These are phyloP conservation scores for Menidia beryllina DNA, from an alignment of 2,113 vertebrate species.

Conservation along the genomic window DNA sequence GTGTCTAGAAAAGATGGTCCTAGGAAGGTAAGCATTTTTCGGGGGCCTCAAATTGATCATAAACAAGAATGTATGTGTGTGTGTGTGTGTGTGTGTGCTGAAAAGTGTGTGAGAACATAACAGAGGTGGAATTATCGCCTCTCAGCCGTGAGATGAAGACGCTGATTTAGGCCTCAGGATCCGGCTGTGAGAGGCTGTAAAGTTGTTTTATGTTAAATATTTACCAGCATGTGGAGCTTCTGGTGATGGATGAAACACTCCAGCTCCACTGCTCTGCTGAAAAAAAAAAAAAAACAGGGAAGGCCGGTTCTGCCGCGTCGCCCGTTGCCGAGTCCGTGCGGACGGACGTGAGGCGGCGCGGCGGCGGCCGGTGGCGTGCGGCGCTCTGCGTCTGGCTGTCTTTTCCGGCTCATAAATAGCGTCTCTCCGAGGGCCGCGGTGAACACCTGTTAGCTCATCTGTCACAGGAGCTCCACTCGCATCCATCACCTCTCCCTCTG, in stretches of 20 bases:
- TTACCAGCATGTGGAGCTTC: neutral
- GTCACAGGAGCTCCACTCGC: slow-evolving; percentile 76
- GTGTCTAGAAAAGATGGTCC: too few species aligned
- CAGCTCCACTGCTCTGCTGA: neutral
- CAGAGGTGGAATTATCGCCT: neutral
- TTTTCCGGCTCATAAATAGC: slow-evolving; percentile 79
- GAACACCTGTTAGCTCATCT: slow-evolving; percentile 82
- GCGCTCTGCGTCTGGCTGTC: slow-evolving; percentile 75
- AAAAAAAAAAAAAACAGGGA: neutral
- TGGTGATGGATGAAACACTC: slow-evolving; percentile 3
- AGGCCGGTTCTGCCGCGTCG: slow-evolving; percentile 13
- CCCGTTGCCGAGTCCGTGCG: slow-evolving; percentile 38
- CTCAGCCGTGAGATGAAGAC: neutral
- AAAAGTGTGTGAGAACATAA: neutral
- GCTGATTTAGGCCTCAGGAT: neutral
- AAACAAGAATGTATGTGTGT: too few species aligned
- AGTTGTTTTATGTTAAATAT: neutral
- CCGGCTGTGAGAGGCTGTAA: neutral
- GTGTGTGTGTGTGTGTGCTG: slow-evolving; percentile 1
- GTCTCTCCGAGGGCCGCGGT: slow-evolving; percentile 73
- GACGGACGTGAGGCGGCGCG: slow-evolving; percentile 50
- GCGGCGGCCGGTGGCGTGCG: slow-evolving; percentile 35
- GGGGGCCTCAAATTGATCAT: neutral
- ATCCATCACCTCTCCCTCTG: slow-evolving; percentile 80
- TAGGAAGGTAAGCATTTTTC: too few species aligned